Evolutionary conservation across 2,888 invertebrate species (phyloP).

Genomic region (Dynastes hyllus): DNA sequence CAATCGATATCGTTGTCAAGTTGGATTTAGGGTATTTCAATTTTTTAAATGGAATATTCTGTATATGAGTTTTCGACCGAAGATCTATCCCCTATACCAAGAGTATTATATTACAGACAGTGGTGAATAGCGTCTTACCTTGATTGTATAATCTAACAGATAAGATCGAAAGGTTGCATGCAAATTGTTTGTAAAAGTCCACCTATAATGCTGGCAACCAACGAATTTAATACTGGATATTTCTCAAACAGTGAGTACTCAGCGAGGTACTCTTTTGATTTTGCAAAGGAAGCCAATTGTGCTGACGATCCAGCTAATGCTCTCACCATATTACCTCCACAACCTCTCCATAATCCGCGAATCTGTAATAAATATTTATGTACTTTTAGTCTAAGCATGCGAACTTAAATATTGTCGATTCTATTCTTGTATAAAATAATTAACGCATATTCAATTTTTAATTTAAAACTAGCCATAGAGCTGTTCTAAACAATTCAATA

Average conservation of each 20-base stretch:
- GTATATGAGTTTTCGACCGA: too few species aligned
- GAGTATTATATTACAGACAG: too few species aligned
- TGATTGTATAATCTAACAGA: slow-evolving; percentile 95
- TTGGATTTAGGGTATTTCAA: too few species aligned
- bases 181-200: slow-evolving; percentile 83
- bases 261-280: slow-evolving; percentile 73
- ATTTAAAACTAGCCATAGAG: too few species aligned
- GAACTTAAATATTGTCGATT: too few species aligned
- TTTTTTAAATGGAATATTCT: too few species aligned
- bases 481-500: too few species aligned
- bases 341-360: slow-evolving; percentile 86
- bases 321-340: slow-evolving; percentile 80
- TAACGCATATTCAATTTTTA: too few species aligned
- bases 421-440: too few species aligned
- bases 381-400: too few species aligned
- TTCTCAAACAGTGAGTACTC: slow-evolving; percentile 65
- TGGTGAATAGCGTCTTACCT: slow-evolving; percentile 71
- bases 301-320: slow-evolving; percentile 87
- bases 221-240: slow-evolving; percentile 75
- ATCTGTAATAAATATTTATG: slow-evolving; percentile 59
- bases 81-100: too few species aligned
- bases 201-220: slow-evolving; percentile 83
- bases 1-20: too few species aligned
- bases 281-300: slow-evolving; percentile 88
- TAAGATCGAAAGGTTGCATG: slow-evolving; percentile 92